Conservation (phyloP, 2,888 invertebrate genomes). For the Cantharis flavilabris region DNA sequence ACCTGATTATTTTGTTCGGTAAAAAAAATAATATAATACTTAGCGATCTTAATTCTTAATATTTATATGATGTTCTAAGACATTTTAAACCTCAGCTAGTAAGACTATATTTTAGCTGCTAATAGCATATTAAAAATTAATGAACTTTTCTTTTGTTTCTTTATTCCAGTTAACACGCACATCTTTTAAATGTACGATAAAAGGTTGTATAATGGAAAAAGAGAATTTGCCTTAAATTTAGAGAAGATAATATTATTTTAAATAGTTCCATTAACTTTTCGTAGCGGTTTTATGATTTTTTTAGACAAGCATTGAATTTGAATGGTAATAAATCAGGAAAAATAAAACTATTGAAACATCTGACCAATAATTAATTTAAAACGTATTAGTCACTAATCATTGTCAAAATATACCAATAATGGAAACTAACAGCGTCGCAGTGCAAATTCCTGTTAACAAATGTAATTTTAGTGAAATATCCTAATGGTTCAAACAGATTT, state of each 20-base stretch:
- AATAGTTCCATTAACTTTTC: background rate
- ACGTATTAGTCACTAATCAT: slow-evolving; percentile 27
- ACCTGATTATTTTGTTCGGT: too few relatives aligned
- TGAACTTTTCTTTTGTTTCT: background rate
- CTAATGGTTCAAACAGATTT: slow-evolving; percentile 55
- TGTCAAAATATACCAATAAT: slow-evolving; percentile 30
- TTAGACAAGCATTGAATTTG: background rate
- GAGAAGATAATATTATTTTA: background rate
- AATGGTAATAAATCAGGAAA: background rate
- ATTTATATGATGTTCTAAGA: background rate
- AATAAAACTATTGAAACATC: slow-evolving; percentile 3
- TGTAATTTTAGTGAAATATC: slow-evolving; percentile 53
- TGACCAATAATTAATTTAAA: slow-evolving; percentile 19
- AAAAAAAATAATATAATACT: too few relatives aligned
- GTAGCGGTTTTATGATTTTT: background rate
- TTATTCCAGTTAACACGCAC: background rate
- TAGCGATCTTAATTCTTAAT: too few relatives aligned
- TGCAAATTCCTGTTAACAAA: slow-evolving; percentile 52
- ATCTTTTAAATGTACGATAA: background rate
- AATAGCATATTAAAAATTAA: background rate
- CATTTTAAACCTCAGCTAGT: background rate
- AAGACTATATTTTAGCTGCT: background rate
- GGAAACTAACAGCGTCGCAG: slow-evolving; percentile 20
- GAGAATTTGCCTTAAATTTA: background rate
- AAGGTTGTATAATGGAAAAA: background rate